Percentiles rank a stretch among this genome's conserved stretches.
Conservation (phyloP, 2,888 invertebrate genomes). For the Lymantria monacha region DNA sequence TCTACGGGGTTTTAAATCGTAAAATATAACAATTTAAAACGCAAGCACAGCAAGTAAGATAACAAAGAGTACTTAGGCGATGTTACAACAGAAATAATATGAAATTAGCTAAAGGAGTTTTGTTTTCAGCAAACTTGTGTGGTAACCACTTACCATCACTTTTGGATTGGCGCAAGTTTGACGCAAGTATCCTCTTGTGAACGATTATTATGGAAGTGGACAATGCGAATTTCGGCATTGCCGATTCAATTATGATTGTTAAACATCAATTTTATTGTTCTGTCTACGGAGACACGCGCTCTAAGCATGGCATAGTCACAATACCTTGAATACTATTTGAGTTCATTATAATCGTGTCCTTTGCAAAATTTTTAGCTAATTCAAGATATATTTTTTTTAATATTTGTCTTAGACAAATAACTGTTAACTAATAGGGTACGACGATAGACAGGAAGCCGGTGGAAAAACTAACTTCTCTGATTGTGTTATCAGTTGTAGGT, state of each 20-base stretch:
- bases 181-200: slow-evolving; percentile 44
- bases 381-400: neutral
- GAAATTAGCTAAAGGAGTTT: too few relatives aligned
- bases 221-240: slow-evolving; percentile 43
- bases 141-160: slow-evolving; percentile 32
- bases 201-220: slow-evolving; percentile 16
- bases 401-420: neutral
- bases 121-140: neutral
- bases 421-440: too few relatives aligned
- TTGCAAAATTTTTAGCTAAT: too few relatives aligned
- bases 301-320: neutral
- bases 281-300: neutral
- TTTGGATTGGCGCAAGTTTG: slow-evolving; percentile 37
- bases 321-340: neutral
- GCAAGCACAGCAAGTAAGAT: too few relatives aligned
- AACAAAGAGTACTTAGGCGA: too few relatives aligned
- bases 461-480: too few relatives aligned
- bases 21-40: too few relatives aligned
- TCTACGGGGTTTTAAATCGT: too few relatives aligned
- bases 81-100: too few relatives aligned
- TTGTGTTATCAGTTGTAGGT: too few relatives aligned
- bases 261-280: slow-evolving; percentile 55
- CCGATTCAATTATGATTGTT: slow-evolving; percentile 42
- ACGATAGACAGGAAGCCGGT: too few relatives aligned
- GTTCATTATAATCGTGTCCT: too few relatives aligned